These are phyloP conservation scores for Micromesistius poutassou DNA, from an alignment of 2,797 vertebrate species.

Conservation along the genomic window DNA sequence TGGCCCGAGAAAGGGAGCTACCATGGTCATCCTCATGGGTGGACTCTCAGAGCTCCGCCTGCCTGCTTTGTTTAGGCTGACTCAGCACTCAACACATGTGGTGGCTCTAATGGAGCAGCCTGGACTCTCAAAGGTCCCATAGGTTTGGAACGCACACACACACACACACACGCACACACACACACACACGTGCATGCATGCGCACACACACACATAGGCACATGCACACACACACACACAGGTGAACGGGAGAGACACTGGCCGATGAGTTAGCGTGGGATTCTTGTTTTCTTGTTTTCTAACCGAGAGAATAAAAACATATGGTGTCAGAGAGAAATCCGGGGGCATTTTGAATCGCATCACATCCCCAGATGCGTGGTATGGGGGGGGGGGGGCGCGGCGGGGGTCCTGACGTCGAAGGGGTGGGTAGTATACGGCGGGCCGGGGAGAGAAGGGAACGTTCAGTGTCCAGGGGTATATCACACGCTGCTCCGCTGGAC, in stretches of 20 bases:
- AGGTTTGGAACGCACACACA: not conserved
- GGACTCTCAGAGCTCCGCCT: conserved; percentile 40
- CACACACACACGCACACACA: not conserved
- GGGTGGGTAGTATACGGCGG: too few species aligned
- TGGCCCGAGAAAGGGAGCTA: conserved; percentile 14
- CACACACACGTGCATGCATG: too few species aligned
- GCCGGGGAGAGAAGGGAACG: conserved; percentile 41
- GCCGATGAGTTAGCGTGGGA: too few species aligned
- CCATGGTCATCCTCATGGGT: not conserved
- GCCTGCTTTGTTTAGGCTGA: conserved; percentile 48
- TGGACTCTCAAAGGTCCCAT: not conserved
- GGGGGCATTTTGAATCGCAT: not conserved
- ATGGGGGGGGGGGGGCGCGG: too few species aligned
- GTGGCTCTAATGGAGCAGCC: conserved; percentile 6
- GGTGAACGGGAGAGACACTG: not conserved
- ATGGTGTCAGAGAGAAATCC: not conserved
- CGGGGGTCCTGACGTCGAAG: too few species aligned
- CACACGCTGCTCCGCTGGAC: conserved; percentile 35
- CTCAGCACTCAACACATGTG: conserved; percentile 43
- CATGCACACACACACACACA: too few species aligned
- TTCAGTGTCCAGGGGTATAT: conserved; percentile 36
- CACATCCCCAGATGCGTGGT: not conserved
- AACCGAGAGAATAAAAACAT: too few species aligned
- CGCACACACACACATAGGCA: too few species aligned
- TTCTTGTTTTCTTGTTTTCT: too few species aligned